Evolutionary conservation across 2,113 vertebrate species (phyloP).

Genomic region (Patagioenas fasciata): DNA sequence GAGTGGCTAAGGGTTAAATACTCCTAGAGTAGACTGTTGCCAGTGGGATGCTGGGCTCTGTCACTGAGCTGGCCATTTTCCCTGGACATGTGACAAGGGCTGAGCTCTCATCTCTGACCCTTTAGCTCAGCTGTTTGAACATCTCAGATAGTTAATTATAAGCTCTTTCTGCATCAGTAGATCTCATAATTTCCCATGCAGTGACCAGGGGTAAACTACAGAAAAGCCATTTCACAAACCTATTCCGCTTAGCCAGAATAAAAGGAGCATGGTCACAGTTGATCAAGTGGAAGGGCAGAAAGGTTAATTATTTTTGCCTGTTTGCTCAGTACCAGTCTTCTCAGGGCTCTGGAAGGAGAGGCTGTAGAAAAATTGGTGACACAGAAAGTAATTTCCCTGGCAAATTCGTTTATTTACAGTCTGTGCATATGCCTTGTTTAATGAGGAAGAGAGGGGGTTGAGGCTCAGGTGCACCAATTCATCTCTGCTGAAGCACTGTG

Average conservation of each 20-base stretch:
- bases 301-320: slow-evolving; percentile 40
- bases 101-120: background rate
- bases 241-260: background rate
- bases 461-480: background rate
- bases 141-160: slow-evolving; percentile 30
- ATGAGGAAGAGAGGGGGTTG: background rate
- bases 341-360: background rate
- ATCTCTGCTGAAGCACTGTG: fast-evolving
- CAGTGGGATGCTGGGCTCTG: background rate
- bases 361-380: background rate
- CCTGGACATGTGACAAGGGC: background rate
- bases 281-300: background rate
- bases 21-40: background rate
- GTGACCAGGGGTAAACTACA: background rate
- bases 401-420: background rate
- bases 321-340: background rate
- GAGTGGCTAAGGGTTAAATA: background rate
- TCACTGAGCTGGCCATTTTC: background rate
- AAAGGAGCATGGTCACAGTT: background rate
- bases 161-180: slow-evolving; percentile 7
- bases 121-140: background rate
- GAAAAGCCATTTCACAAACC: background rate
- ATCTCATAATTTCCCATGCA: background rate
- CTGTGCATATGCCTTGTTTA: background rate
- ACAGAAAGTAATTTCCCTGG: background rate